phyloP scores from a whole-genome alignment of 2,797 vertebrate species.

The Aselliscus stoliczkanus region DNA sequence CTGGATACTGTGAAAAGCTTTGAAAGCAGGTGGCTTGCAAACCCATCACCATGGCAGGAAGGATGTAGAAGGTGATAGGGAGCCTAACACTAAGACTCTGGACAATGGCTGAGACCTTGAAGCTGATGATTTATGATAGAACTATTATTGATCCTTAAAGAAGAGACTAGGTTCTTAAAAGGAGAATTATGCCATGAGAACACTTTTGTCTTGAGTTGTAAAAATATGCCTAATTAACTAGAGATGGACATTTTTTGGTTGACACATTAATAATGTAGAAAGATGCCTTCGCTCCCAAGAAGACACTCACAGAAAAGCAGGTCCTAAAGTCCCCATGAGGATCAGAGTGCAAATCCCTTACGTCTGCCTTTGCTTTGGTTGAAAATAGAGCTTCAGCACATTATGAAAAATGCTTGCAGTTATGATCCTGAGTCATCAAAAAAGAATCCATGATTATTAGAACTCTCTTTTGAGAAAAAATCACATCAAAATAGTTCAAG shows the following conservation, averaged over 20 bases:
- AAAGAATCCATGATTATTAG: neutral
- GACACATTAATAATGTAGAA: neutral
- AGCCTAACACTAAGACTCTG: neutral
- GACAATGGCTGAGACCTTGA: neutral
- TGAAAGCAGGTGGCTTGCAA: neutral
- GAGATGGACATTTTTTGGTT: neutral
- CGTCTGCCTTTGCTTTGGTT: neutral
- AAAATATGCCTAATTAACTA: neutral
- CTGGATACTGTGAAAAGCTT: too few relatives aligned
- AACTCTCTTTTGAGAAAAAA: constrained; percentile 5
- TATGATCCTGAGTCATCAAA: neutral
- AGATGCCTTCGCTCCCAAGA: neutral
- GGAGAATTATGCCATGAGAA: neutral
- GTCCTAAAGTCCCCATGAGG: neutral
- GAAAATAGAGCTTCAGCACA: neutral
- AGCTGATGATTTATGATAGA: neutral
- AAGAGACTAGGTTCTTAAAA: neutral
- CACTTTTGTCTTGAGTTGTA: neutral
- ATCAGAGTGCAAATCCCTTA: neutral
- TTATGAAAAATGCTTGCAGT: neutral
- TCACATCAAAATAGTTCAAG: neutral
- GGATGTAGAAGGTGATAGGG: neutral
- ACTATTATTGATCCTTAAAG: neutral
- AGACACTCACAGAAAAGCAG: neutral
- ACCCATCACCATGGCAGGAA: neutral